These are phyloP conservation scores for Cyclura pinguis DNA, from an alignment of 2,797 vertebrate genomes.

Conservation along the genomic window DNA sequence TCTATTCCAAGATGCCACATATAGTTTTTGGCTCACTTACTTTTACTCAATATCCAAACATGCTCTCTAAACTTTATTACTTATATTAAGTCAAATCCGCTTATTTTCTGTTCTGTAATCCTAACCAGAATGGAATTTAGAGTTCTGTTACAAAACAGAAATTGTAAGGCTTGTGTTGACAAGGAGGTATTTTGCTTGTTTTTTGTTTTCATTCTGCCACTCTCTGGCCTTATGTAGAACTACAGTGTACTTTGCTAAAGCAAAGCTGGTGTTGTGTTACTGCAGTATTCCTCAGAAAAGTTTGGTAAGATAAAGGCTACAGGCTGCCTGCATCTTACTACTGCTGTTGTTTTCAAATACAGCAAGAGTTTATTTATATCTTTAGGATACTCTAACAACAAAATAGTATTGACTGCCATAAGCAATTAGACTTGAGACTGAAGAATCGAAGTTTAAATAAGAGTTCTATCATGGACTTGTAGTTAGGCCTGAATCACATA, in stretches of 20 bases:
- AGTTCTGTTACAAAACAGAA: slow-evolving; percentile 33
- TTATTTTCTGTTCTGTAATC: slow-evolving; percentile 57
- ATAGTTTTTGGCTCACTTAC: slow-evolving; percentile 29
- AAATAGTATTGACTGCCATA: not conserved
- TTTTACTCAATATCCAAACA: slow-evolving; percentile 43
- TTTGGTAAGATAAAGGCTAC: not conserved
- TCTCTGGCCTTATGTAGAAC: slow-evolving; percentile 53
- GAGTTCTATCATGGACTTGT: not conserved
- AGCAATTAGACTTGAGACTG: not conserved
- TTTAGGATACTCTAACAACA: not conserved
- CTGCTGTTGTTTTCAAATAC: not conserved
- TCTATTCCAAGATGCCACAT: slow-evolving; percentile 53
- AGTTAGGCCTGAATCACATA: not conserved
- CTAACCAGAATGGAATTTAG: slow-evolving; percentile 44
- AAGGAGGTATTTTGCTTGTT: not conserved
- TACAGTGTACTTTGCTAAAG: slow-evolving; percentile 29
- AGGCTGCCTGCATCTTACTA: not conserved
- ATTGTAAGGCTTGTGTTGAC: not conserved
- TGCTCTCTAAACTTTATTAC: slow-evolving; percentile 39
- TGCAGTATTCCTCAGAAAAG: not conserved
- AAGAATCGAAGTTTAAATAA: not conserved
- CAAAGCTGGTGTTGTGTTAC: not conserved
- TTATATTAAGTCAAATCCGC: slow-evolving; percentile 43
- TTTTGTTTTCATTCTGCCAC: slow-evolving; percentile 63
- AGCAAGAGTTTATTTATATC: not conserved